Evolutionary conservation across 2,797 vertebrate genomes (phyloP), one percentile per base, ranked within the genome.

Genomic region (Vireo griseus): DNA sequence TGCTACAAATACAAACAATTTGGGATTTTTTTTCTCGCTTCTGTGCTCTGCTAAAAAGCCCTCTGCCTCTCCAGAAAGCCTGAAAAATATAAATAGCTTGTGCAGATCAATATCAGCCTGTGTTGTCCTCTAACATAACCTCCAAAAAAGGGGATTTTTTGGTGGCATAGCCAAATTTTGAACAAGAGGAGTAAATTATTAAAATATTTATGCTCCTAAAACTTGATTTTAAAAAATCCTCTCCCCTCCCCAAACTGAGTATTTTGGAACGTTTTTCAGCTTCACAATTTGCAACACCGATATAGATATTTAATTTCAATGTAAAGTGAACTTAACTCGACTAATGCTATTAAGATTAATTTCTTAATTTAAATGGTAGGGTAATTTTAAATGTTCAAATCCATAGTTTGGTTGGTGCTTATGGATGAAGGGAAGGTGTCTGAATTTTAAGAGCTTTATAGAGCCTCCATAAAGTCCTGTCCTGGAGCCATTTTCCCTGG

Each of bases 161-260:
- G 40, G 14, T 66, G 39, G 11, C 24, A 69, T 5, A 76, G 9
- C 16, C 21, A 74, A 80, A 75, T 73, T 77, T 37, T n/a, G 21
- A 87, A 42, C 6, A 9, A n/a, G 7, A 20, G 3, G 52, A 61
- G 2, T 16, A 69, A 40, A 37, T 3, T 31, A n/a, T n/a, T 58
- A 29, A 17, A 45, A 9, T 42, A 11, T 54, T 91, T 22, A 47
- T 47, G 9, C 13, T 72, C 9, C 25, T 37, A 63, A 33, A 4
- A 5, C 0, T 0, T 2, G 11, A 7, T 39, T 63, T 21, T 3
- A 10, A 76, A 82, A 61, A 59, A 33, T 19, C 8, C 35, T 35
- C 35, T 10, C 39, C 7, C 4, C 8, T 21, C 5, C 17, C 25
- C 25, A 52, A 12, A 20, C 28, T 7, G 10, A 28, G 5, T 33